Base-by-base conservation (phyloP, 2,113 vertebrate species). In the Nestor notabilis region DNA sequence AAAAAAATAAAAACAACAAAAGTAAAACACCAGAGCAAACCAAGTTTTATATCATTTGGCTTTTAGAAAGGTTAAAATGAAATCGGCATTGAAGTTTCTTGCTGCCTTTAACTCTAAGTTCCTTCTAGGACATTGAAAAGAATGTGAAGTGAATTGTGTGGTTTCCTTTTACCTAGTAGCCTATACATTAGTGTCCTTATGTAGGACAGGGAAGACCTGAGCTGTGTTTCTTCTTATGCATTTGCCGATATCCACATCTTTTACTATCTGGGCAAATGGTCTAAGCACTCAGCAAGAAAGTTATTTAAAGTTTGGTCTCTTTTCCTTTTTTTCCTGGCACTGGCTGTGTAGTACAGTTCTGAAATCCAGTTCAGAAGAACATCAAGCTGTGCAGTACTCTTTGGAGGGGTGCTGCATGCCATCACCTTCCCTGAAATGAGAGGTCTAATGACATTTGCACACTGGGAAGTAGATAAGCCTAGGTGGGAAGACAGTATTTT, bases 341-440 rank as follows among this genome's bases (percentile, higher is more conserved):
- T 65, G 27, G 2, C 15, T 64, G 8, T 15, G 10, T 13, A 39
- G 4, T 14, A 41, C 29, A 52, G 4, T 60, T 74, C 9, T 66
- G 43, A 72, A 46, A 84, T 15, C 28, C 46, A 37, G 19, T 8
- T 10, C 33, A 50, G 31, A 72, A 66, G 3, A 13, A 33, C 44
- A 33, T 33, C 7, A 5, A 17, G 15, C 29, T 33, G 9, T 47
- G 35, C 9, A 11, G 12, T 27, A 29, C 27, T 43, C 14, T 61
- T 35, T 0, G 0, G 24, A 70, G 18, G 10, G 6, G 4, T 35
- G 52, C 4, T 5, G 1, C 12, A 6, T 9, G 13, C 17, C 31
- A 35, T n/a, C 28, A 29, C 10, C 9, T 24, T 39, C 12, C 33
- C 21, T 37, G 15, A 60, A 70, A 33, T 24, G 13, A 89, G 33